Evolutionary conservation across 2,113 vertebrate species (phyloP).

Genomic region (Anoura caudifer): DNA sequence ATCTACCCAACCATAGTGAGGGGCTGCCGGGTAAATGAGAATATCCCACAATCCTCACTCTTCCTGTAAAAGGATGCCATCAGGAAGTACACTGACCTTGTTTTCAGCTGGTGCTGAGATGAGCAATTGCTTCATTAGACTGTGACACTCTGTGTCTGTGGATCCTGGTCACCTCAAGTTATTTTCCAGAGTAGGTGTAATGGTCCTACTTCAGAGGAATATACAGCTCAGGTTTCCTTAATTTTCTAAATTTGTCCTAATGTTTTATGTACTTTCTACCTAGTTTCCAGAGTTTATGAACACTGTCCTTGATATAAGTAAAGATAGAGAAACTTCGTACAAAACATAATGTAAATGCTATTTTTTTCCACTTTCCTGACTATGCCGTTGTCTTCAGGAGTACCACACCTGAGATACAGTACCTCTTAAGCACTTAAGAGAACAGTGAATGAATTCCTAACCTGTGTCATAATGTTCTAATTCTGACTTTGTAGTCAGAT

Average conservation of each 20-base stretch:
- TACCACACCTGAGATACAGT: not conserved
- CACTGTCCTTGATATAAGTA: not conserved
- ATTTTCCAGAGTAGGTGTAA: not conserved
- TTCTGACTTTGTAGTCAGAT: not conserved
- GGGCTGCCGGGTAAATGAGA: not conserved
- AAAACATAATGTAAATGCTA: not conserved
- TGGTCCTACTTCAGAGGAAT: not conserved
- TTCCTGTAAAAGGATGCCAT: not conserved
- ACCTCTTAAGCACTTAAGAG: not conserved
- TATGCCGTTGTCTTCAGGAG: not conserved
- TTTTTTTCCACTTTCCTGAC: not conserved
- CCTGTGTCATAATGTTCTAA: not conserved
- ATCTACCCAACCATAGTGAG: not conserved
- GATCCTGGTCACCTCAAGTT: not conserved
- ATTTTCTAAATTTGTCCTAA: not conserved
- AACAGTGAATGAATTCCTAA: not conserved
- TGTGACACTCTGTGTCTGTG: not conserved
- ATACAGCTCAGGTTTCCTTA: not conserved
- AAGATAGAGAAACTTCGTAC: not conserved
- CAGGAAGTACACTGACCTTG: not conserved
- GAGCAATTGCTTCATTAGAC: not conserved
- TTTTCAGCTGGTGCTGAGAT: not conserved
- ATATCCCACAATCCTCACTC: not conserved
- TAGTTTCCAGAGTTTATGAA: not conserved
- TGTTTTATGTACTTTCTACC: not conserved